Conservation (phyloP, 2,888 invertebrate genomes). For the Ophion slaviceki region DNA sequence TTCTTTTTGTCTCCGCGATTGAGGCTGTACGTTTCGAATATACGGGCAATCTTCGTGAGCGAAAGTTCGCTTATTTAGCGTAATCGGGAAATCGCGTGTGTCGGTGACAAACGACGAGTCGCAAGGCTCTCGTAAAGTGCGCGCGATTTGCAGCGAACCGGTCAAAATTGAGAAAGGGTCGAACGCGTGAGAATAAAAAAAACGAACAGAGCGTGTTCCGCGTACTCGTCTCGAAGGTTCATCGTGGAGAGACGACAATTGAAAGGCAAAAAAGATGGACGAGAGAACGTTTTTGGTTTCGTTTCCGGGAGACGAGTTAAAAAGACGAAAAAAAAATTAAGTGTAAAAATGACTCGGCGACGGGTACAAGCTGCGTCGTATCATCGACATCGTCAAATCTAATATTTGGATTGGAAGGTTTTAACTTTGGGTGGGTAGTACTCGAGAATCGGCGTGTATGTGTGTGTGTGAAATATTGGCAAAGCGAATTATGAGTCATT, state of each 20-base stretch:
- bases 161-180: slow-evolving; percentile 25
- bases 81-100: neutral
- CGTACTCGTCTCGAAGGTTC: slow-evolving; percentile 1
- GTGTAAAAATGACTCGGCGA: slow-evolving; percentile 22
- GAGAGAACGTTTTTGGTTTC: slow-evolving; percentile 10
- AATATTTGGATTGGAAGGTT: slow-evolving; percentile 73
- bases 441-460: slow-evolving; percentile 73
- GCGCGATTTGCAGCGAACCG: slow-evolving; percentile 41
- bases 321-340: slow-evolving; percentile 16
- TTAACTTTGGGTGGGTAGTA: slow-evolving; percentile 59
- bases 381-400: slow-evolving; percentile 48
- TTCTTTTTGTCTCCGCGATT: neutral
- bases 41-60: neutral
- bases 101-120: neutral
- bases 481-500: slow-evolving; percentile 75
- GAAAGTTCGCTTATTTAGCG: neutral
- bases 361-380: slow-evolving; percentile 18
- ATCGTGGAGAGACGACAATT: slow-evolving; percentile 17
- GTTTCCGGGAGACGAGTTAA: slow-evolving; percentile 12
- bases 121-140: slow-evolving; percentile 6
- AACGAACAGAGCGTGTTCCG: neutral
- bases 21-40: neutral
- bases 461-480: slow-evolving; percentile 70
- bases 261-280: slow-evolving; percentile 36
- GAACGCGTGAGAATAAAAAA: slow-evolving; percentile 25